These are phyloP conservation scores for Phycodurus eques DNA, from an alignment of 2,113 vertebrate species.

Conservation along the genomic window DNA sequence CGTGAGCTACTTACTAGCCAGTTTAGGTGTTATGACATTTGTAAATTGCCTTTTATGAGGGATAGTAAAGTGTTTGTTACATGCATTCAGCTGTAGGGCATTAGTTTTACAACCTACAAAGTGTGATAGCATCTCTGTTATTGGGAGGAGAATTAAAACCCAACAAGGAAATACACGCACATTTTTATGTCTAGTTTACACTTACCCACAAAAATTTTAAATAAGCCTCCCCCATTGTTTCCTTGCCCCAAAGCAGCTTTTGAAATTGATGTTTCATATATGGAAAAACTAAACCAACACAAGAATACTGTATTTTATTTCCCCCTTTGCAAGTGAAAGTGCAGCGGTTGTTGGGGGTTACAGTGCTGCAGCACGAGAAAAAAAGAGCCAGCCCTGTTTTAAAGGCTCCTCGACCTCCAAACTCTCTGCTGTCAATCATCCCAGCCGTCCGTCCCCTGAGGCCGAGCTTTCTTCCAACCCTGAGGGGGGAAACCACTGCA, in stretches of 20 bases:
- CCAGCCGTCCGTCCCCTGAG: conserved; percentile 55
- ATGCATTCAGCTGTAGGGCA: conserved; percentile 54
- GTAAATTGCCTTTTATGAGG: conserved; percentile 46
- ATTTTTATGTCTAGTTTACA: conserved; percentile 12
- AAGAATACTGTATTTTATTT: conserved; percentile 20
- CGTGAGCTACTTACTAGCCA: not conserved
- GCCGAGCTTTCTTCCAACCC: conserved; percentile 55
- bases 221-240: conserved; percentile 31
- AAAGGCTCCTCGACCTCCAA: conserved; percentile 67
- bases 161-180: conserved; percentile 21
- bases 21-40: conserved; percentile 39
- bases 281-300: conserved; percentile 22
- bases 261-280: conserved; percentile 30
- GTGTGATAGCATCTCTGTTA: conserved; percentile 41
- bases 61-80: conserved; percentile 54
- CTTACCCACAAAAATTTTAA: conserved; percentile 18
- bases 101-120: conserved; percentile 57
- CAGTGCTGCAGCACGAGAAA: conserved; percentile 45
- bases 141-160: conserved; percentile 55
- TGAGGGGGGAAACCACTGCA: conserved; percentile 19
- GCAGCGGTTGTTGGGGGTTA: conserved; percentile 38
- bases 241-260: conserved; percentile 27
- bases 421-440: conserved; percentile 72
- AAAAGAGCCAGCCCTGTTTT: conserved; percentile 52
- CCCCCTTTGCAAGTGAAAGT: conserved; percentile 40